A percentile compares a stretch with the other conserved stretches of the same genome.
These are phyloP conservation scores for Scaeva pyrastri DNA, from an alignment of 2,888 invertebrate genomes.

Conservation along the genomic window DNA sequence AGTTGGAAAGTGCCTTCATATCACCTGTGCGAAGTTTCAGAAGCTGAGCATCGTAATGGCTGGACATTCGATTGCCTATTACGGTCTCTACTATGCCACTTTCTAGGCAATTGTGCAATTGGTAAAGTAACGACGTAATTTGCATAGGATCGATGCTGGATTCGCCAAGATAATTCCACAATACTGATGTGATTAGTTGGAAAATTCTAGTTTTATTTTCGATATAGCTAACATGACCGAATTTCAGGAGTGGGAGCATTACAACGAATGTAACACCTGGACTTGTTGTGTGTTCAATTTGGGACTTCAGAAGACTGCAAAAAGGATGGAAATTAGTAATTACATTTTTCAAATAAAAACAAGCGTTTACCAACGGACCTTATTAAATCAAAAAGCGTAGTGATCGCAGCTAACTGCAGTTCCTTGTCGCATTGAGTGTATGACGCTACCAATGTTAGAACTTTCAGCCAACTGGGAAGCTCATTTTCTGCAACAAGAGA, in stretches of 20 bases:
- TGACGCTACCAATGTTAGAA: conserved; percentile 88
- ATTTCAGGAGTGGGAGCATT: conserved; percentile 88
- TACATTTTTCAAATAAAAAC: background rate
- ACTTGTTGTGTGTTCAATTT: conserved; percentile 83
- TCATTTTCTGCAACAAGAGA: conserved; percentile 80
- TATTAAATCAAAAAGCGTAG: conserved; percentile 90
- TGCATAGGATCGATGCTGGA: conserved; percentile 81
- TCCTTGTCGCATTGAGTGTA: conserved; percentile 87
- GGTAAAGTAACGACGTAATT: conserved; percentile 88
- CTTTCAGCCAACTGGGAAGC: conserved; percentile 89
- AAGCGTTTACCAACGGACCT: conserved; percentile 79
- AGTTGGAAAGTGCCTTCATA: conserved; percentile 79
- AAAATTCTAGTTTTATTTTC: conserved; percentile 89
- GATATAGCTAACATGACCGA: conserved; percentile 87
- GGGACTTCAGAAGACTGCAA: conserved; percentile 82
- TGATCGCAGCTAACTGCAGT: conserved; percentile 88
- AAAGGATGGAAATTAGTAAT: background rate
- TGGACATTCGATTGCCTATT: conserved; percentile 85
- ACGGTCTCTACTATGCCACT: conserved; percentile 88
- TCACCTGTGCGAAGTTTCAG: conserved; percentile 74
- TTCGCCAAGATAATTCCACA: conserved; percentile 89
- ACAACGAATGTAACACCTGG: conserved; percentile 87
- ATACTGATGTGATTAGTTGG: conserved; percentile 87
- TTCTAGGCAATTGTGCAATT: conserved; percentile 89
- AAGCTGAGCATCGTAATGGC: conserved; percentile 79